Evolutionary conservation across 2,888 invertebrate genomes (phyloP).

Genomic region (Lucinisca nassula): DNA sequence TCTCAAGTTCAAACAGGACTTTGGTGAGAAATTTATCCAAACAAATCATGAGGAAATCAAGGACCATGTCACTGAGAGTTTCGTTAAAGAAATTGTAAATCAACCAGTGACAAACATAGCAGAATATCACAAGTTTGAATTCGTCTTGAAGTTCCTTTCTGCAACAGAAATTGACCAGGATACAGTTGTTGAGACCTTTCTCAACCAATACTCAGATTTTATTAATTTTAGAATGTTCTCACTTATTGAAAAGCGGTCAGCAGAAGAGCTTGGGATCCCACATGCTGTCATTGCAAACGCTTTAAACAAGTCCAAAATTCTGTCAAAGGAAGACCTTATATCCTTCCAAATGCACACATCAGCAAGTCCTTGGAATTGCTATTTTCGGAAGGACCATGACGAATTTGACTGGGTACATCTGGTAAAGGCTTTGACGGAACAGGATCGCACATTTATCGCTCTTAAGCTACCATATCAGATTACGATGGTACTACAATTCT

Average conservation of each 20-base stretch:
- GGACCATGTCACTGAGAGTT: neutral
- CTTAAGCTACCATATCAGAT: constrained; percentile 49
- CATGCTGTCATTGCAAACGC: constrained; percentile 41
- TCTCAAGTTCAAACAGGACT: constrained; percentile 1
- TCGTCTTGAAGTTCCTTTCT: constrained; percentile 25
- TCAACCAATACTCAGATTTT: constrained; percentile 18
- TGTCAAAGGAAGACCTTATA: constrained; percentile 39
- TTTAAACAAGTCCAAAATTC: constrained; percentile 47
- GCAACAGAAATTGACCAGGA: neutral
- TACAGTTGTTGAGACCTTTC: constrained; percentile 11
- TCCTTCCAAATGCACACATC: constrained; percentile 46
- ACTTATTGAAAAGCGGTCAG: constrained; percentile 27
- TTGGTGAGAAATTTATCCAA: neutral
- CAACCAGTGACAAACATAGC: constrained; percentile 18
- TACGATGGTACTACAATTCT: constrained; percentile 44
- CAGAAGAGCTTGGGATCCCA: constrained; percentile 44
- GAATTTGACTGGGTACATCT: constrained; percentile 54
- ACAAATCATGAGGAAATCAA: neutral
- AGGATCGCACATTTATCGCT: constrained; percentile 38
- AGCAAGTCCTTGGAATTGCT: constrained; percentile 31
- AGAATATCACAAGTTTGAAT: constrained; percentile 53
- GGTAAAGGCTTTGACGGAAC: constrained; percentile 44
- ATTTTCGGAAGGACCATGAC: constrained; percentile 11
- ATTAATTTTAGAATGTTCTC: constrained; percentile 54
- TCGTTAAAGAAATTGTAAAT: neutral